Base-by-base conservation (phyloP, 2,113 vertebrate genomes). In the Psammodynastes pulverulentus region DNA sequence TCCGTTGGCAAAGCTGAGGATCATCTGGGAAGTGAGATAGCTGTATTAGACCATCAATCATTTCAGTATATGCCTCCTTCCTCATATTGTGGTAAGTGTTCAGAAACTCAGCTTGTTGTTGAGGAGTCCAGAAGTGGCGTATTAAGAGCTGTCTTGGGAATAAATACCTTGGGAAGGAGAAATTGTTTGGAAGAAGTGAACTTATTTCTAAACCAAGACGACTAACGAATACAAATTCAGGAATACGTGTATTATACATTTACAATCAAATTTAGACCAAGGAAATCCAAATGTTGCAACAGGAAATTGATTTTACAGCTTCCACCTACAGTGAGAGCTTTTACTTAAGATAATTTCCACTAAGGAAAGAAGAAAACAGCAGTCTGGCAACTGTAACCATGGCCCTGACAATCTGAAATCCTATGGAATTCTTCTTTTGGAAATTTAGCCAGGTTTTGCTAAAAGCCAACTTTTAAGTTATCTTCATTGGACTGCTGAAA, bases 61-160 rank as follows among this genome's bases (percentile, higher is more conserved):
- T 95, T 0, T 89, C 94, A 1, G 84, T 8, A 90, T 99, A 97
- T 0, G 95, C 96, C 19, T 1, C 94, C 2, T 95, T 95, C 84
- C 99, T 97, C 58, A 94, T 58, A n/a, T 92, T 34, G 15, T 98
- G 98, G 48, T 99, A 98, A 24, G 96, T 29, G 0, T 95, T 95
- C 94, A 97, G 97, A 95, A 99, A 99, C 84, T 99, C 98, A 0
- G 93, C n/a, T 91, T 97, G 97, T 97, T 99, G 99, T 13, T 92
- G 91, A 0, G 98, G 96, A 2, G 98, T 99, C 99, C 99, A 99
- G 97, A 99, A 99, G 93, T 99, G 95, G 3, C 96, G 98, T 92
- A 98, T 97, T 86, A 99, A 97, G 90, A 99, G 94, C 97, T 99
- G 99, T 9, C 99, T 97, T 0, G 99, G 99, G 95, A 98, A 99